Evolutionary conservation across 2,797 vertebrate genomes (phyloP).

Genomic region (Melanotaenia maccullochi): DNA sequence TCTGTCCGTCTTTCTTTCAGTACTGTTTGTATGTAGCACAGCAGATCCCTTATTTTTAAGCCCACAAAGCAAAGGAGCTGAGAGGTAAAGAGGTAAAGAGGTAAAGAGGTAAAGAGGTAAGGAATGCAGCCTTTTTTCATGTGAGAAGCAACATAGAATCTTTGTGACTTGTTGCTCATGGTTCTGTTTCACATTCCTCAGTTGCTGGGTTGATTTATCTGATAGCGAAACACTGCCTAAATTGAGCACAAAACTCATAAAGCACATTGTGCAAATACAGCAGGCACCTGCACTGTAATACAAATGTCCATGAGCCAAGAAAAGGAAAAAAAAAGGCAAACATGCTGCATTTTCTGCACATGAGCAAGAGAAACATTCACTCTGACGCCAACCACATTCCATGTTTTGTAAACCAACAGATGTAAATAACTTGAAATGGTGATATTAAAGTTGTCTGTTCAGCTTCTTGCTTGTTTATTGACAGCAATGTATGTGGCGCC

Average conservation of each 20-base stretch:
- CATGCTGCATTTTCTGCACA: slow-evolving; percentile 40
- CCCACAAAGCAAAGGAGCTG: slow-evolving; percentile 28
- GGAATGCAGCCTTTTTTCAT: slow-evolving; percentile 34
- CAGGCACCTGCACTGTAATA: slow-evolving; percentile 56
- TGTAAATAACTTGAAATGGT: slow-evolving; percentile 75
- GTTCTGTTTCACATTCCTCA: slow-evolving; percentile 62
- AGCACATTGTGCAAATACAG: slow-evolving; percentile 60
- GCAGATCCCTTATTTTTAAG: slow-evolving; percentile 31
- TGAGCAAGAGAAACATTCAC: slow-evolving; percentile 32
- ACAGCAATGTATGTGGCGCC: slow-evolving; percentile 54
- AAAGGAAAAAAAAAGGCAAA: slow-evolving; percentile 10
- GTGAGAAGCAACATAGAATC: slow-evolving; percentile 25
- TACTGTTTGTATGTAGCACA: slow-evolving; percentile 31
- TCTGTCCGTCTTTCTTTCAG: slow-evolving; percentile 15
- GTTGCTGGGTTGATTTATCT: slow-evolving; percentile 18
- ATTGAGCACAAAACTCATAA: slow-evolving; percentile 73
- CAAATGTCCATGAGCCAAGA: slow-evolving; percentile 47
- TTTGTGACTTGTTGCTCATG: slow-evolving; percentile 47
- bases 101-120: slow-evolving; percentile 11
- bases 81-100: slow-evolving; percentile 6
- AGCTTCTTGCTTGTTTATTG: slow-evolving; percentile 27
- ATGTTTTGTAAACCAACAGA: slow-evolving; percentile 73
- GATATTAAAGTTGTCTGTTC: slow-evolving; percentile 68
- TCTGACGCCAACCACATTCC: slow-evolving; percentile 68
- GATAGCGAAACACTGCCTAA: slow-evolving; percentile 77